Evolutionary conservation across 2,797 vertebrate species (phyloP), one percentile per base, ranked within the genome.

Genomic region (Etheostoma perlongum): DNA sequence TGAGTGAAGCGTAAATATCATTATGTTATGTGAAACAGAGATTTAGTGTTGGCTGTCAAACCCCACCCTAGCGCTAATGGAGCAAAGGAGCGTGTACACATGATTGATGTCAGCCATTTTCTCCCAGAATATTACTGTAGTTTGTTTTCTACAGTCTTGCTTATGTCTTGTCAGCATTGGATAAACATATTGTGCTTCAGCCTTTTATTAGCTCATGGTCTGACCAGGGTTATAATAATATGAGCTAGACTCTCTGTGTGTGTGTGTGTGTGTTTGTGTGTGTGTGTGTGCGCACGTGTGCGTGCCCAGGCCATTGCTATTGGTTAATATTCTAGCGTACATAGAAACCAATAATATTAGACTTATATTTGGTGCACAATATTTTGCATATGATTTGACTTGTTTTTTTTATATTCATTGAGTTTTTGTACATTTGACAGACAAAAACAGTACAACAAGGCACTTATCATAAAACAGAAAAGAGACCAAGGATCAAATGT

Each of bases 61-160:
- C 47, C 40, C 72, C 53, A n/a, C 51, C 47, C 33, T 27, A 2
- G 51, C 71, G 62, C 6, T 47, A 3, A 46, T 61, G 59, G 36
- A 62, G 30, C 44, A 44, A 72, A 80, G 63, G n/a, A 40, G 71
- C 74, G 40, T 57, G 49, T 52, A 47, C 67, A 23, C 46, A 16
- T 83, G 67, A 82, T 77, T 80, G 72, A 83, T 86, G 73, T 53
- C 40, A 64, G 58, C 78, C 4, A 64, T 54, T n/a, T 67, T 60
- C 59, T 70, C 48, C n/a, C 15, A n/a, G 52, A 59, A 72, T 80
- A 74, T 83, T 46, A 44, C 51, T 33, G 33, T 58, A 58, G 67
- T 74, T 54, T 84, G 55, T 74, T 81, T 81, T 71, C 67, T 47
- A 58, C 57, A 55, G 16, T 44, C 47, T 54, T 85, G 48, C 44